Evolutionary conservation across 2,888 invertebrate species (phyloP), one percentile per base, ranked within the genome.

Genomic region (Mellilla xanthometata): DNA sequence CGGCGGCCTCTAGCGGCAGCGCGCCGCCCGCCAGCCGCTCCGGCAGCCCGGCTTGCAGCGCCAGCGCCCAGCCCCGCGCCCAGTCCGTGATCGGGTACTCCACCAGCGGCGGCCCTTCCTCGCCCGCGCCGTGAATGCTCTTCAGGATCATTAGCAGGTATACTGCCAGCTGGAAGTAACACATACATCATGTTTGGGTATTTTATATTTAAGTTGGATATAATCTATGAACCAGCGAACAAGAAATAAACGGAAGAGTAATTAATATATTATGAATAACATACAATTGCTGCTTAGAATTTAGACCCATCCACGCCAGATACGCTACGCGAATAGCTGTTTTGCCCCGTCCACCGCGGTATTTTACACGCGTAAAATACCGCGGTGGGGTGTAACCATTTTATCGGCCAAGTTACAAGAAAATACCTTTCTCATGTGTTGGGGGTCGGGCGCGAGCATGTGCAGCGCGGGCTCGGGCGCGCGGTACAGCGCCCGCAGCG

Each of bases 11-110:
- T 39, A 65, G 65, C 40, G 58, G 59, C 42, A 78, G 68, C 52
- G 64, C 53, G 36, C 52, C 65, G 39, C 58, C 38, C 49, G 49
- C 47, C 53, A 71, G 60, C 33, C 81, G 71, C 54, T 65, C 73
- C 24, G 74, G 65, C 56, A 79, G 72, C 29, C 61, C 68, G 2
- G 78, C 81, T 71, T 83, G 85, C 65, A 78, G 64, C 58, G 70
- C 56, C 52, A 78, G 69, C 39, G 86, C 86, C 87, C 87, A 86
- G 56, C 70, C 72, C 56, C 87, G 84, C 58, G 83, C 84, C 87
- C 87, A 87, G 73, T 85, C 86, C 57, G 82, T 81, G 58, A 87
- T 71, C 56, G 76, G 62, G 61, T 81, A 72, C 72, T 81, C 82
- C 49, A 81, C 68, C 9, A 56, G 35, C 24, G 67, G 52, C 10